Base-by-base conservation (phyloP, 1,140 invertebrate species). In the Drosophila serrata region DNA sequence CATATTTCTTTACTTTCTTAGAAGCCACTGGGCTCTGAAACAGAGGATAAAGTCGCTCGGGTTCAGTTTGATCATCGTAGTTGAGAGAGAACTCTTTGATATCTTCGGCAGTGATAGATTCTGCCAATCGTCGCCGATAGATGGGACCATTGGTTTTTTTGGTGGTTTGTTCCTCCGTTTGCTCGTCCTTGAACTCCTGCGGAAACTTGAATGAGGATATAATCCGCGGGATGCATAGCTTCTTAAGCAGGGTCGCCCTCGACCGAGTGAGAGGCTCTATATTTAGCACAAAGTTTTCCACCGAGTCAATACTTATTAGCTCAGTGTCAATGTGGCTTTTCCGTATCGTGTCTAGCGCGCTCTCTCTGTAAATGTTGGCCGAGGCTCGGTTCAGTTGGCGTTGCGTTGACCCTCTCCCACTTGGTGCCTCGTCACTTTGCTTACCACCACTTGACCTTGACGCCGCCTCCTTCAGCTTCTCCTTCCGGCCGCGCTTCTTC, bases 151-250 rank as follows among this genome's bases (percentile, higher is more conserved):
- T 11, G 11, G 11, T 0, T 35, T 51, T 64, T 8, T 39, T 60
- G 8, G 17, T 19, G 6, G 40, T 13, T 29, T 43, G n/a, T 8
- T 67, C 70, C 0, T 68, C 63, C 0, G 19, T 6, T 15, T 60
- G 57, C 1, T 85, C 82, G 9, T 45, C 19, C 2, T 24, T 49
- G 6, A 91, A 79, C 42, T 92, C 91, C 5, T 37, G 13, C 3
- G 91, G 91, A 19, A 92, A 90, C 57, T 86, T 92, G 6, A 86
- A 86, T 7, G 91, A 92, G 11, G 91, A 90, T 17, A 92, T 37
- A 1, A 92, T 63, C 0, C 76, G 70, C 0, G 91, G 84, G 7
- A 92, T 0, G n/a, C 67, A 81, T 43, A 82, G 45, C 2, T 58
- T 35, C 3, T 63, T 40, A 12, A 92, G 13, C 2, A 64, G 19